Base-by-base conservation (phyloP, 2,113 vertebrate genomes). In the Pelmatolapia mariae region DNA sequence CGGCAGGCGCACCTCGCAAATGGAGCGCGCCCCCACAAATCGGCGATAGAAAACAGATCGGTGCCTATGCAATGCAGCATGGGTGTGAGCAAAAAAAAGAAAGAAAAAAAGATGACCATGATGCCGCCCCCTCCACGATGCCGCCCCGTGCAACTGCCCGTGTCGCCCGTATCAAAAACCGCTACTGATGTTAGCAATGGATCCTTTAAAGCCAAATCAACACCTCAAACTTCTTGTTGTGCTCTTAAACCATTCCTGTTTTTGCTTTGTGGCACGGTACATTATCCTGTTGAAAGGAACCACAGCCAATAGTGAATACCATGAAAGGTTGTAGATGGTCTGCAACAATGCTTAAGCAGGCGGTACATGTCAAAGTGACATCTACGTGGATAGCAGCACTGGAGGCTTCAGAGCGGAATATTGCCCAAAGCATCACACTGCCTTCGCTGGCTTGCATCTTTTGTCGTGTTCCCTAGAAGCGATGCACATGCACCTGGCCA, bases 141-240 rank as follows among this genome's bases (percentile, higher is more conserved):
- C 10, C 5, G 10, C 10, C 11, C 1, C 18, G 19, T 10, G 5
- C 50, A 52, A 1, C 52, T 22, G 52, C 53, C 6, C 1, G 1
- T 7, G 53, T 7, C 22, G 0, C 22, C 53, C 0, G 0, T 24
- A 56, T 56, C 22, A 24, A 56, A 56, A 56, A 56, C 2, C 22
- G 0, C 53, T 56, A 7, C 11, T 10, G 57, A 59, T 18, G 26
- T 59, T 59, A 59, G 8, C 26, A 4, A 31, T 10, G 26, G 8
- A 59, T 59, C 57, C 57, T 59, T 59, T 59, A 59, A 59, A 61
- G 26, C 57, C 15, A 59, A 59, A 59, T 59, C 26, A 59, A 18
- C 57, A 31, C 57, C 26, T 59, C 57, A 59, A 18, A 31, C 57
- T 31, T 10, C 3, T 0, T 6, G 57, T 18, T 61, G 57, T 31